Conservation (phyloP, 2,888 invertebrate genomes). For the Autographa pulchrina region DNA sequence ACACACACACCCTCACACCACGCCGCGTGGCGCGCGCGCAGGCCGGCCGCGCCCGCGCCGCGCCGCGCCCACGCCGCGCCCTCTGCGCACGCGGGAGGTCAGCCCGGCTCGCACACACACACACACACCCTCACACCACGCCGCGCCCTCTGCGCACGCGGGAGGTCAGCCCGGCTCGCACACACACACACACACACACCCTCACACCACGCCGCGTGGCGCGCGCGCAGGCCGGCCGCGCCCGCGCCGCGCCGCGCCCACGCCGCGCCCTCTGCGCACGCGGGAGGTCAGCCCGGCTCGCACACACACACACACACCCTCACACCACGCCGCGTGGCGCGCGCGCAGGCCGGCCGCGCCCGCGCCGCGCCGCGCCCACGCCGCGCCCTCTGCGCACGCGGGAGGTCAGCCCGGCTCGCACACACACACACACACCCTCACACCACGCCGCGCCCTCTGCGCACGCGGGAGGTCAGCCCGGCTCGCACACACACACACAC, state of each 20-base stretch:
- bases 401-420: background rate
- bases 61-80: conserved; percentile 68
- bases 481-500: conserved; percentile 19
- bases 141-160: conserved; percentile 63
- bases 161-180: background rate
- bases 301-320: conserved; percentile 26
- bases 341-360: conserved; percentile 51
- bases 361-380: conserved; percentile 64
- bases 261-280: conserved; percentile 64
- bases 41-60: conserved; percentile 84
- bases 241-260: conserved; percentile 62
- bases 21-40: conserved; percentile 87
- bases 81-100: conserved; percentile 51
- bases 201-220: conserved; percentile 74
- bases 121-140: too few species aligned
- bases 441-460: conserved; percentile 72
- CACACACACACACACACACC: conserved; percentile 33
- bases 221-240: conserved; percentile 51
- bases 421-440: conserved; percentile 33
- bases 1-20: background rate
- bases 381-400: conserved; percentile 63
- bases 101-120: conserved; percentile 14
- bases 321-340: conserved; percentile 72
- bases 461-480: background rate
- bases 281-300: background rate